A percentile compares a stretch with the other conserved stretches of the same genome.
Evolutionary conservation across 2,888 invertebrate species (phyloP).

Genomic region (Orthosia gracilis): DNA sequence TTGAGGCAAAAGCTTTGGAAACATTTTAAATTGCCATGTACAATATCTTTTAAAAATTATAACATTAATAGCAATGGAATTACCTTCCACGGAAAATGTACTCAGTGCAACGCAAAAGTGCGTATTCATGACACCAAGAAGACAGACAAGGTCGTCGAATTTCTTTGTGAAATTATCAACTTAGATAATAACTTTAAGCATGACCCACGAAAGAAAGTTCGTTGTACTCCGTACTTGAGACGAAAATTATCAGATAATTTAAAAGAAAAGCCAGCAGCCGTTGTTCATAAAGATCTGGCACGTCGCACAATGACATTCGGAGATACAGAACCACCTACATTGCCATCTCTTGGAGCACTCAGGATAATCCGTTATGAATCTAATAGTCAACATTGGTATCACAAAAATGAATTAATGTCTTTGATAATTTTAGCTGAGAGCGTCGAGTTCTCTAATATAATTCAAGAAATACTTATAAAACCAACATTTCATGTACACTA

Average conservation of each 20-base stretch:
- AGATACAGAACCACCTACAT: slow-evolving; percentile 46
- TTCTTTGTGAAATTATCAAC: slow-evolving; percentile 44
- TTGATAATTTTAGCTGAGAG: slow-evolving; percentile 42
- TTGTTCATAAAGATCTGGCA: slow-evolving; percentile 48
- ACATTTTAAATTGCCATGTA: slow-evolving; percentile 48
- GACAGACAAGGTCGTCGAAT: slow-evolving; percentile 45
- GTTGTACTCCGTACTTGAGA: slow-evolving; percentile 44
- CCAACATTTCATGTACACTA: slow-evolving; percentile 50
- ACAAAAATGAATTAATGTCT: slow-evolving; percentile 46
- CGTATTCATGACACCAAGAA: slow-evolving; percentile 47
- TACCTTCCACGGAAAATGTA: slow-evolving; percentile 48
- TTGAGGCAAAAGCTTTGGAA: slow-evolving; percentile 48
- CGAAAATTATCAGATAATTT: slow-evolving; percentile 47
- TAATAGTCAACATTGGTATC: slow-evolving; percentile 40
- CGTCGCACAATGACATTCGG: slow-evolving; percentile 46
- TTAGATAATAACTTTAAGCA: slow-evolving; percentile 46
- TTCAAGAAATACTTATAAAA: slow-evolving; percentile 45
- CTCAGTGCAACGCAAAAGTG: slow-evolving; percentile 45
- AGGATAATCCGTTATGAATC: slow-evolving; percentile 45
- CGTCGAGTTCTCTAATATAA: slow-evolving; percentile 43
- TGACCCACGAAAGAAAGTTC: slow-evolving; percentile 35
- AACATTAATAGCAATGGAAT: slow-evolving; percentile 46
- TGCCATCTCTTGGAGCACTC: slow-evolving; percentile 45
- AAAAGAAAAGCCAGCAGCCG: slow-evolving; percentile 44
- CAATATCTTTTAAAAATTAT: slow-evolving; percentile 46